Base-by-base conservation (phyloP, 2,888 invertebrate species). In the Drosophila pullipes region DNA sequence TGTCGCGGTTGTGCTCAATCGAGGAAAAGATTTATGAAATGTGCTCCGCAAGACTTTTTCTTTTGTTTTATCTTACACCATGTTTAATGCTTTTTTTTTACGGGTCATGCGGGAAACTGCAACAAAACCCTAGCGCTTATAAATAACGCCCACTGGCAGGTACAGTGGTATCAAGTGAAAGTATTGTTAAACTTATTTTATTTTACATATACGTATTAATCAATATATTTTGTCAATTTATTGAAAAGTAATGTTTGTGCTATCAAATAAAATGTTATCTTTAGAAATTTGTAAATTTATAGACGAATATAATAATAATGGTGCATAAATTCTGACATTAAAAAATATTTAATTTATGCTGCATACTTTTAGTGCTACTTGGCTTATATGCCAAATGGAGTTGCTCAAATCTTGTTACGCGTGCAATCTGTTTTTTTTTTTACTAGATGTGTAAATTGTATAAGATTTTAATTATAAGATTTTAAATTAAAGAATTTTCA, bases 1-100 rank as follows among this genome's bases (percentile, higher is more conserved):
- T 66, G 72, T 60, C 64, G 67, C 52, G 70, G 79, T 71, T 86
- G 89, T 80, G 82, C 89, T 80, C 85, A 84, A 90, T 89, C 80
- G 84, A 57, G 69, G 67, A 64, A 69, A 86, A 90, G 86, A 86
- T 86, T 90, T 86, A 86, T 90, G 86, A 83, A 86, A 82, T 82
- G 80, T 90, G 79, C 81, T 77, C 66, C 74, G 80, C 66, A 65
- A 71, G 68, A 68, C 62, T 69, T 74, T 76, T 54, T 62, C 61
- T 70, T 68, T 58, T 50, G 31, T 35, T 28, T 4, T 55, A 18
- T 18, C 33, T 49, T 65, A 25, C 16, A 6, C 31, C 22, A 16
- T 31, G 53, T 39, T 39, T 41, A 16, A 13, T 28, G 28, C 22
- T 22, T n/a, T 16, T 54, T 74, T 71, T 44, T 61, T 53, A 62